These are phyloP conservation scores for Cotesia glomerata DNA, from an alignment of 1,140 invertebrate species.

Conservation along the genomic window DNA sequence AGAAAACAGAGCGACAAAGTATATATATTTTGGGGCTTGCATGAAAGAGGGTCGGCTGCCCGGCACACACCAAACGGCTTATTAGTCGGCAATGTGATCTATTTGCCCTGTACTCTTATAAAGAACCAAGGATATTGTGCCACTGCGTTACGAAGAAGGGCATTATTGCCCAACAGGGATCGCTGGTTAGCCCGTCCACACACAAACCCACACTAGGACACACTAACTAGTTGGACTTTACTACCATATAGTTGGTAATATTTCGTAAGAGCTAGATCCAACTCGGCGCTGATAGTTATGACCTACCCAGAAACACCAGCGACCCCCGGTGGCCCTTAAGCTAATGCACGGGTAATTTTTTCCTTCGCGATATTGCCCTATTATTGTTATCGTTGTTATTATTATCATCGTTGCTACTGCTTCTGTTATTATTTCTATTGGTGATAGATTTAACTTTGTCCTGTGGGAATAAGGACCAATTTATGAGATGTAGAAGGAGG, in stretches of 20 bases:
- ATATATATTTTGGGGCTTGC: constrained; percentile 15
- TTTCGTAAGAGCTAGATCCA: constrained; percentile 19
- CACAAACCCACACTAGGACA: constrained; percentile 17
- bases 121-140: constrained; percentile 59
- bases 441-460: not conserved
- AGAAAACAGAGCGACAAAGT: constrained; percentile 16
- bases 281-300: constrained; percentile 21
- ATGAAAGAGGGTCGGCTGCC: constrained; percentile 27
- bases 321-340: constrained; percentile 34
- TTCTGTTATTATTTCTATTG: not conserved
- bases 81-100: constrained; percentile 59
- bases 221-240: no score
- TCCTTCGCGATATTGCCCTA: constrained; percentile 48
- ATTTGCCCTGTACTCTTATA: constrained; percentile 61
- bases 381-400: constrained; percentile 51
- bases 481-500: not conserved
- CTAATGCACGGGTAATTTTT: constrained; percentile 52
- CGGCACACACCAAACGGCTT: constrained; percentile 40
- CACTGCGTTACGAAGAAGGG: constrained; percentile 56
- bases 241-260: constrained; percentile 1
- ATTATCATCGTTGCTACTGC: not conserved
- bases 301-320: constrained; percentile 14
- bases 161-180: constrained; percentile 61
- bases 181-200: constrained; percentile 45
- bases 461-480: not conserved